phyloP scores from a whole-genome alignment of 2,888 invertebrate genomes.

The Chaetogeoica ovagalla region DNA sequence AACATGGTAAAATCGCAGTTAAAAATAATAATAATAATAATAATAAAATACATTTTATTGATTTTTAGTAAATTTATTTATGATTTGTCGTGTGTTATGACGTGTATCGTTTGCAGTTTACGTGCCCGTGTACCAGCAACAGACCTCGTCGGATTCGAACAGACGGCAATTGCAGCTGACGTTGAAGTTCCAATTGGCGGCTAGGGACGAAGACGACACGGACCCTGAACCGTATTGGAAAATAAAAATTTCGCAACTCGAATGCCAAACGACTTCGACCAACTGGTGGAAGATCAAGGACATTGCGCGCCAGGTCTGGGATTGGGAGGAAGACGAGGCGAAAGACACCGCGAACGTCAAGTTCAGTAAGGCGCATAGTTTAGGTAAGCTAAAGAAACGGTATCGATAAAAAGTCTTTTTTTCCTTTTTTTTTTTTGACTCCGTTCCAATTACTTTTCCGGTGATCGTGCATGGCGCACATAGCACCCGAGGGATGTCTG shows the following conservation, averaged over 20 bases:
- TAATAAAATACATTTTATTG: too few relatives aligned
- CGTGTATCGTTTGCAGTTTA: slow-evolving; percentile 12
- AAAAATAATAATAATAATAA: too few relatives aligned
- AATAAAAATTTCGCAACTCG: slow-evolving; percentile 71
- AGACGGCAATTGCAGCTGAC: slow-evolving; percentile 2
- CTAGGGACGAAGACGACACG: slow-evolving; percentile 68
- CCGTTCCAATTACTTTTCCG: background rate
- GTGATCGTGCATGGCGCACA: background rate
- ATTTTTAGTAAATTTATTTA: too few relatives aligned
- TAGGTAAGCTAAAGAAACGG: background rate
- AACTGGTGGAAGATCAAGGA: slow-evolving; percentile 58
- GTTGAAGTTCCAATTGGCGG: slow-evolving; percentile 60
- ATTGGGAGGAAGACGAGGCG: slow-evolving; percentile 32
- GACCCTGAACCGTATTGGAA: slow-evolving; percentile 73
- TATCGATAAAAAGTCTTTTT: too few relatives aligned
- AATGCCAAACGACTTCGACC: slow-evolving; percentile 70
- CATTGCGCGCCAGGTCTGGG: slow-evolving; percentile 39
- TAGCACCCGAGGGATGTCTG: slow-evolving; percentile 79
- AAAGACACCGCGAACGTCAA: background rate
- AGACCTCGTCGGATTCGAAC: background rate
- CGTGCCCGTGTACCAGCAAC: slow-evolving; percentile 14
- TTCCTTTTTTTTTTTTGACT: too few relatives aligned
- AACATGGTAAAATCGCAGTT: slow-evolving; percentile 63
- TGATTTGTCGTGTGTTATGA: background rate
- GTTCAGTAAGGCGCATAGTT: slow-evolving; percentile 2